Conservation (phyloP, 2,797 vertebrate genomes). For the Pseudocheirus occidentalis region DNA sequence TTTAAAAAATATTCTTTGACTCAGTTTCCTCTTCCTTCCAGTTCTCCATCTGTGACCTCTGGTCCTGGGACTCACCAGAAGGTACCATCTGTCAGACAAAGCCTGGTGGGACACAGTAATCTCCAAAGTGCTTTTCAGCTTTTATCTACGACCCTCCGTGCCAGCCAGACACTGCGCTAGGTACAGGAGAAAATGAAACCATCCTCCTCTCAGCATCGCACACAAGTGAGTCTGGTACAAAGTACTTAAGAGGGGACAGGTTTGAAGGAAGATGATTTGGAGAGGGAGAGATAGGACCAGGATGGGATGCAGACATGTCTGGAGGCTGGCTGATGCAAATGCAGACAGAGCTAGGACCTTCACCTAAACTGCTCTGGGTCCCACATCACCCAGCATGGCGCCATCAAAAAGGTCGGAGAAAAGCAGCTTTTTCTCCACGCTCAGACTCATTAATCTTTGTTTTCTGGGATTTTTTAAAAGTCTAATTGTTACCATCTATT, state of each 20-base stretch:
- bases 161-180: background rate
- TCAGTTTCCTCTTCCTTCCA: background rate
- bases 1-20: background rate
- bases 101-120: background rate
- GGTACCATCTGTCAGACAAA: no score
- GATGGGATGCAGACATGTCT: no score
- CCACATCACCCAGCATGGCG: background rate
- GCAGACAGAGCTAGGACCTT: background rate
- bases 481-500: background rate
- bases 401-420: background rate
- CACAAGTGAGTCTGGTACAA: background rate
- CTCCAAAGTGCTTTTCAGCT: background rate
- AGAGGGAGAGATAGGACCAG: background rate
- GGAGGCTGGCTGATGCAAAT: background rate
- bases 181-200: background rate
- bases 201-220: fast-evolving
- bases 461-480: background rate
- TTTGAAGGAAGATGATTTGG: background rate
- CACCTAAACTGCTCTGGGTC: background rate
- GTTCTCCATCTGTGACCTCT: background rate
- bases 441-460: background rate
- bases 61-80: background rate
- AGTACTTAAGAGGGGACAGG: background rate
- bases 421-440: conserved; percentile 7
- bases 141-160: background rate